Conservation (phyloP, 2,113 vertebrate species). For the Barbus barbus region DNA sequence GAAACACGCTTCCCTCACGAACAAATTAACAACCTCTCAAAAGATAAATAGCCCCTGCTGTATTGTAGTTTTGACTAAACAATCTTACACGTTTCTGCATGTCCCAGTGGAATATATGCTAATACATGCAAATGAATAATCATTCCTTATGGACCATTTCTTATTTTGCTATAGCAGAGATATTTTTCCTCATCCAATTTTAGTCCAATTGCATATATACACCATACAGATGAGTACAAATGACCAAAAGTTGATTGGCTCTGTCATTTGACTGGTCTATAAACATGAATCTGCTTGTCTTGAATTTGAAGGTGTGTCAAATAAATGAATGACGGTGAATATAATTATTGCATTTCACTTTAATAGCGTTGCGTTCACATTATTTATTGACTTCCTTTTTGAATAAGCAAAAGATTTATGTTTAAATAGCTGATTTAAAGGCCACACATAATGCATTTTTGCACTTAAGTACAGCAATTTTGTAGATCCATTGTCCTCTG, state of each 20-base stretch:
- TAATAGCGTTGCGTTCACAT: not conserved
- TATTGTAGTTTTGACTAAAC: conserved; percentile 76
- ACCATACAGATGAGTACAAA: conserved; percentile 10
- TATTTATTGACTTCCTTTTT: not conserved
- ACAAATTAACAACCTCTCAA: conserved; percentile 78
- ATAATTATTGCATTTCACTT: not conserved
- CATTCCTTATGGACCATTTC: conserved; percentile 39
- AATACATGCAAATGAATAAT: conserved; percentile 73
- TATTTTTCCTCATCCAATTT: conserved; percentile 18
- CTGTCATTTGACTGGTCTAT: not conserved
- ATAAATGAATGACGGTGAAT: not conserved
- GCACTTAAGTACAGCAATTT: not conserved
- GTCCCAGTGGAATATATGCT: conserved; percentile 63
- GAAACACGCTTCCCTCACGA: conserved; percentile 71
- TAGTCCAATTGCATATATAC: not conserved
- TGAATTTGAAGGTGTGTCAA: not conserved
- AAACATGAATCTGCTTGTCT: not conserved
- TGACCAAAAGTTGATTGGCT: conserved; percentile 1
- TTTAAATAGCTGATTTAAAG: not conserved
- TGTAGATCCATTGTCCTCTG: not conserved
- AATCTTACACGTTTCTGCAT: conserved; percentile 67
- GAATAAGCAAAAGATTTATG: not conserved
- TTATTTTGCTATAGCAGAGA: conserved; percentile 8
- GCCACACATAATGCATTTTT: not conserved
- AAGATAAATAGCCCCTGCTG: conserved; percentile 78